Base-by-base conservation (phyloP, 53 echinoderm and acorn worm species). In the Arbacia lixula region DNA sequence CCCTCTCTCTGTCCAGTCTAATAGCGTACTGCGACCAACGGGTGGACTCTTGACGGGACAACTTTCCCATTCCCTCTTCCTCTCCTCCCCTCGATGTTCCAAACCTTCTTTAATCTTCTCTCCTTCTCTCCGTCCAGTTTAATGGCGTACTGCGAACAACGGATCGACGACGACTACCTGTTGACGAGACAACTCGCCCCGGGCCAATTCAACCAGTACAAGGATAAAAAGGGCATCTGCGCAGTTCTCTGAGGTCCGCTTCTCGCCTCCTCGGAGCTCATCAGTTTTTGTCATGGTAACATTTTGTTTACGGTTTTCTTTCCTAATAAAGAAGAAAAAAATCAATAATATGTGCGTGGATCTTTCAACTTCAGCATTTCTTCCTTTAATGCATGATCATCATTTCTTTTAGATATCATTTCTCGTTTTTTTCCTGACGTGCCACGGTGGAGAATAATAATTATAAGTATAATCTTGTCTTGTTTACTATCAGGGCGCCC, bases 141-240 rank as follows among this genome's bases (percentile, higher is more conserved):
- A n/a, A n/a, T n/a, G n/a, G n/a, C n/a, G n/a, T 77, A 58, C 58
- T 77, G 77, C 43, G 77, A 77, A 4, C 77, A 77, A 38, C 33
- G 58, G 19, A 12, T 39, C 10, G 58, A 36, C 16, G 55, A 58
- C 35, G 77, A 77, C 58, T 77, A 53, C 39, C 57, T 77, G 10
- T 35, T 77, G 37, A 57, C 77, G 9, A 57, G 34, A 38, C 36
- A 77, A 12, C 77, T 77, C 3, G 36, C 35, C 35, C 60, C 60
- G 12, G 77, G 77, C 22, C 77, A 77, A 12, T 11, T 43, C 77
- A 77, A 77, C 40, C 34, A 39, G 22, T 77, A 77, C 28, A 77
- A 77, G 36, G 77, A 77, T 36, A 77, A 77, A 28, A 56, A 58
- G 28, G 37, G 57, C 35, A 33, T 54, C 34, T 77, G 77, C 6